Conservation (phyloP, 2,888 invertebrate species). For the Hydraecia micacea region DNA sequence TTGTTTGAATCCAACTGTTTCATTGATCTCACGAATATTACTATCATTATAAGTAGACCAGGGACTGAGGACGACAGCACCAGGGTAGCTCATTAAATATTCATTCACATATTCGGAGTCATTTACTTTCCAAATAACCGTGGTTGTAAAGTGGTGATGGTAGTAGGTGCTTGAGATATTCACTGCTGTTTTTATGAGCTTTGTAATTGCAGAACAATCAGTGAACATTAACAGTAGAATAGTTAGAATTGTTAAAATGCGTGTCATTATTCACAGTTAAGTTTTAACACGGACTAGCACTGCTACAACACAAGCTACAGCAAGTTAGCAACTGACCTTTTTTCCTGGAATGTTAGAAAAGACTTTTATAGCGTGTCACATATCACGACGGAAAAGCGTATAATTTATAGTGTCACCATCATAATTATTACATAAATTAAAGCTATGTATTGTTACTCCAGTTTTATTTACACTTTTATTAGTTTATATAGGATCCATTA, state of each 20-base stretch:
- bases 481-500: conserved; percentile 11
- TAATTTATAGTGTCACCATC: conserved; percentile 28
- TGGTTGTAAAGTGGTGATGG: conserved; percentile 63
- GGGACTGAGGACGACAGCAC: conserved; percentile 66
- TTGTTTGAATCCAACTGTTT: conserved; percentile 69
- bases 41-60: conserved; percentile 55
- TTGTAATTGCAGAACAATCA: conserved; percentile 21
- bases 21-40: conserved; percentile 52
- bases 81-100: conserved; percentile 69
- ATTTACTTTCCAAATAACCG: conserved; percentile 71
- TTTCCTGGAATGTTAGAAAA: neutral
- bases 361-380: neutral
- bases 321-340: neutral
- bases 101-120: conserved; percentile 60
- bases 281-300: neutral
- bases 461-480: conserved; percentile 25
- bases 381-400: conserved; percentile 2
- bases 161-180: conserved; percentile 71
- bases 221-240: conserved; percentile 17
- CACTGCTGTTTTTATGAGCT: conserved; percentile 68
- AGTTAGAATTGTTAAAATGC: conserved; percentile 3
- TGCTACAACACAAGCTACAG: neutral
- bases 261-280: conserved; percentile 34
- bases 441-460: conserved; percentile 27
- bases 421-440: conserved; percentile 3